Conservation (phyloP, 2,797 vertebrate species). For the Leuciscus waleckii region DNA sequence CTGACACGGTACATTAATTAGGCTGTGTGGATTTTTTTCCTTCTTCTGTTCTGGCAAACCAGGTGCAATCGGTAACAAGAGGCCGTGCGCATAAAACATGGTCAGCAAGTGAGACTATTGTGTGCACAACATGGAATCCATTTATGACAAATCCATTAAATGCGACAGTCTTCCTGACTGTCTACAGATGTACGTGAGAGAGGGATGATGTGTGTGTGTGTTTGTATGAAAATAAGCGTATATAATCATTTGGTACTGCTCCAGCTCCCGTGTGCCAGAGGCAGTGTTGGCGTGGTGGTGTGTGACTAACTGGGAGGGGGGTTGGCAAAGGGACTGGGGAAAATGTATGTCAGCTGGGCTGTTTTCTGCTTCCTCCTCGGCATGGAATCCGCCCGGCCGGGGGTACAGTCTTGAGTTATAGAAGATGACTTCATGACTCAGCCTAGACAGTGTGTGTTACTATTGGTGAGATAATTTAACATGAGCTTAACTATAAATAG, state of each 20-base stretch:
- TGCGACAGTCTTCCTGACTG: constrained; percentile 17
- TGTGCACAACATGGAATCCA: constrained; percentile 17
- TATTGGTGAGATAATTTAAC: background rate
- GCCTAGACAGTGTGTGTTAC: background rate
- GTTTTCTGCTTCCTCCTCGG: constrained; percentile 52
- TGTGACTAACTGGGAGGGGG: constrained; percentile 48
- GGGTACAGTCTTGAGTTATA: constrained; percentile 31
- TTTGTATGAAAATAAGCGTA: constrained; percentile 54
- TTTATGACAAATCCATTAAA: constrained; percentile 36
- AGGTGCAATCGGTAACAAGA: constrained; percentile 36
- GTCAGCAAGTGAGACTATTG: constrained; percentile 31
- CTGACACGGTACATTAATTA: constrained; percentile 43
- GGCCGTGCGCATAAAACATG: constrained; percentile 17
- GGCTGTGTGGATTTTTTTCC: constrained; percentile 14
- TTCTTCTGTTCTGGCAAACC: constrained; percentile 19
- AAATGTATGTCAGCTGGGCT: constrained; percentile 38
- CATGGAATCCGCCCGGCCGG: constrained; percentile 28
- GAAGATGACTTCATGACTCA: constrained; percentile 39
- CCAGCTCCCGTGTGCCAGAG: constrained; percentile 56
- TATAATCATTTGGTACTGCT: constrained; percentile 58
- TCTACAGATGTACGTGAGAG: constrained; percentile 2
- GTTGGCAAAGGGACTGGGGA: constrained; percentile 8
- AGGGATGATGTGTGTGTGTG: constrained; percentile 29
- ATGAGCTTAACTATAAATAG: background rate
- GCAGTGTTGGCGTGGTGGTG: constrained; percentile 40